These are phyloP conservation scores for Hybognathus amarus DNA, from an alignment of 2,797 vertebrate species.

Conservation along the genomic window DNA sequence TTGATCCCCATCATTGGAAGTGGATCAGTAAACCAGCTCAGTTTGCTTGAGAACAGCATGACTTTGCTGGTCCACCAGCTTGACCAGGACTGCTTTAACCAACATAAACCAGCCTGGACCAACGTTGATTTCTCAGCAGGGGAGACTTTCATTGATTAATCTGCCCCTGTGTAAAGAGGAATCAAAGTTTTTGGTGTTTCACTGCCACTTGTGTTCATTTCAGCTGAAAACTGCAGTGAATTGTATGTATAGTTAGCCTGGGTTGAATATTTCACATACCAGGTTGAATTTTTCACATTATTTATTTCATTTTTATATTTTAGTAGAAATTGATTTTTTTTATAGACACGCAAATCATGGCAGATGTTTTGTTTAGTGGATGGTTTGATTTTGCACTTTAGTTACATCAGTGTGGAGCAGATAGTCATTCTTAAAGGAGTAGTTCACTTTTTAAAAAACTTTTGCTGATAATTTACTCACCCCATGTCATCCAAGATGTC, in stretches of 20 bases:
- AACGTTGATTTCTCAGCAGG: not conserved
- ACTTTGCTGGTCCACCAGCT: not conserved
- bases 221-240: too few species aligned
- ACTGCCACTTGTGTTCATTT: not conserved
- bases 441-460: too few species aligned
- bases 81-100: not conserved
- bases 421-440: not conserved
- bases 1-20: not conserved
- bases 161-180: not conserved
- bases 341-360: not conserved
- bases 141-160: not conserved
- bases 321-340: too few species aligned
- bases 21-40: not conserved
- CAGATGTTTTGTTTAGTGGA: not conserved
- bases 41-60: not conserved
- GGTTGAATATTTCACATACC: not conserved
- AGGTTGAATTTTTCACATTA: not conserved
- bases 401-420: not conserved
- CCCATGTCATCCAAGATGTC: too few species aligned
- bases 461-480: too few species aligned
- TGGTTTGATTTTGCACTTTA: not conserved
- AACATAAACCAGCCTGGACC: not conserved
- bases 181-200: not conserved
- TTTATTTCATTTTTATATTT: too few species aligned
- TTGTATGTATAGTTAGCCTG: not conserved